Base-by-base conservation (phyloP, 2,888 invertebrate genomes). In the Nomada hirtipes region DNA sequence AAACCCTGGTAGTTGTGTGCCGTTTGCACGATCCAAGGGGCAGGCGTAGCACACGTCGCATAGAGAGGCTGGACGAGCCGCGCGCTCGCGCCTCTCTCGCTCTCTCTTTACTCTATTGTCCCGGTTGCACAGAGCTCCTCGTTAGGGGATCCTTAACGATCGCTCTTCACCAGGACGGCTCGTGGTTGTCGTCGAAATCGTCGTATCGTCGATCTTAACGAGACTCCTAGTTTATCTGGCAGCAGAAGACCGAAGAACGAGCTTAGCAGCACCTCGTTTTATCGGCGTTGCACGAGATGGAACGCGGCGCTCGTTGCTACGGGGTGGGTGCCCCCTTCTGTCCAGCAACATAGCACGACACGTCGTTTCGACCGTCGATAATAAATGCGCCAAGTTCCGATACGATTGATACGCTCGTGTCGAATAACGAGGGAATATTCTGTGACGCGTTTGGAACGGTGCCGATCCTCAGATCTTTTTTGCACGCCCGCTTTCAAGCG, bases 61-160 rank as follows among this genome's bases (percentile, higher is more conserved):
- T 68, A 77, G 81, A 71, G 53, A 83, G 63, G 76, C 79, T 79
- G 84, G 84, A 84, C 79, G 80, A 81, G 55, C 26, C 50, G 61
- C 64, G 11, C 52, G 23, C 7, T 36, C 7, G 13, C 42, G 18
- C n/a, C n/a, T 53, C 53, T 44, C 44, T 70, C 68, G 15, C 29
- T 53, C 23, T 36, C 77, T 67, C 74, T 68, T 65, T 73, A 44
- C 59, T 71, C 86, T 76, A 88, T 88, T 88, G 88, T 88, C 80
- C 79, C 63, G 79, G 65, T 61, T 81, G 82, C 81, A 79, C 73
- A 79, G 74, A 71, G 81, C 82, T 70, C 70, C 86, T 88, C 88
- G 88, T 88, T 88, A 88, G 86, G 80, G 86, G 82, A 78, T 88
- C 88, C 88, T 87, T 88, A 88, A 88, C 84, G 88, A 88, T 88